Percentiles rank a stretch among this genome's conserved stretches.
These are phyloP conservation scores for Subacronicta megacephala DNA, from an alignment of 2,888 invertebrate species.

Conservation along the genomic window DNA sequence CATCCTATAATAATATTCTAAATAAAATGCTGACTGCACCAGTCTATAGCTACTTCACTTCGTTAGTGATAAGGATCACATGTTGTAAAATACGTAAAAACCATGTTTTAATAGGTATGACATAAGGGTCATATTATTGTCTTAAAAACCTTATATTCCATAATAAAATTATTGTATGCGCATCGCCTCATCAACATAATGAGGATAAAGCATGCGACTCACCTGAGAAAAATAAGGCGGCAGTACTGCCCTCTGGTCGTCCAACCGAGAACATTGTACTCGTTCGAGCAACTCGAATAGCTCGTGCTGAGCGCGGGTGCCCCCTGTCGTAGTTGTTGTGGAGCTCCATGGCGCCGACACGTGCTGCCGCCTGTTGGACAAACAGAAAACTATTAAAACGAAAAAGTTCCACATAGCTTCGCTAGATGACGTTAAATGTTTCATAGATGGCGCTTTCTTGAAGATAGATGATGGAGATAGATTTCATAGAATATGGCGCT, in stretches of 20 bases:
- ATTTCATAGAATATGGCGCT: no score
- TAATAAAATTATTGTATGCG: constrained; percentile 3
- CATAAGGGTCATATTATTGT: background rate
- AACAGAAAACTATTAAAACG: constrained; percentile 55
- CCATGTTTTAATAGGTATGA: background rate
- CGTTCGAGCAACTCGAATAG: constrained; percentile 98
- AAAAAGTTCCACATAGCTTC: background rate
- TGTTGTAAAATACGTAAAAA: no score
- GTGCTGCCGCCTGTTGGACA: constrained; percentile 91
- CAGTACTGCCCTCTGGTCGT: constrained; percentile 99
- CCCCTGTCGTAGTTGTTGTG: constrained; percentile 80
- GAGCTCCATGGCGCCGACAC: constrained; percentile 89
- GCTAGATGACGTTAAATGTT: constrained; percentile 34
- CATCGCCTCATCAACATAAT: constrained; percentile 5
- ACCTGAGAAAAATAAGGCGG: constrained; percentile 97
- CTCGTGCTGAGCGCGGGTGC: constrained; percentile 92
- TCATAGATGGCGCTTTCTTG: background rate
- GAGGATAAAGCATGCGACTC: constrained; percentile 61
- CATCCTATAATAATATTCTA: no score
- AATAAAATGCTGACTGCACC: no score
- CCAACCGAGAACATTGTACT: constrained; percentile 97
- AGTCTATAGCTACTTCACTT: no score
- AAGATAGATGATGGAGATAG: no score
- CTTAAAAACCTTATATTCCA: background rate
- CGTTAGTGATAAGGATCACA: no score